A percentile compares a stretch with the other conserved stretches of the same genome.
Conservation (phyloP, 2,888 invertebrate genomes). For the Hymenopus coronatus region DNA sequence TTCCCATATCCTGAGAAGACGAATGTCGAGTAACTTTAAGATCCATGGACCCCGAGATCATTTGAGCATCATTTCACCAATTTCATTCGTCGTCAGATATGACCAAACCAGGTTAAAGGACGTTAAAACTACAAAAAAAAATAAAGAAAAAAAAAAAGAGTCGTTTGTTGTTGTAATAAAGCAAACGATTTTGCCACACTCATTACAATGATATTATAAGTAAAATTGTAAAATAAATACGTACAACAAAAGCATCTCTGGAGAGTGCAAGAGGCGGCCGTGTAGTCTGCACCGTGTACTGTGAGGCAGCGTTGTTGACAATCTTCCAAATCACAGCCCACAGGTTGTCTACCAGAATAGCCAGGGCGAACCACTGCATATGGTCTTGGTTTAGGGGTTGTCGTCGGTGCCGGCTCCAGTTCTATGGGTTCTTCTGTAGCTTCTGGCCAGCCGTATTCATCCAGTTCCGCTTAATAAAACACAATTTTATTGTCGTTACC, state of each 20-base stretch:
- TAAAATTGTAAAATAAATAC: background rate
- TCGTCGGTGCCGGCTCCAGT: background rate
- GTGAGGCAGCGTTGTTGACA: background rate
- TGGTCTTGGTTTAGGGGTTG: background rate
- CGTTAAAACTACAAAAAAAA: too few relatives aligned
- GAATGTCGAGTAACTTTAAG: too few relatives aligned
- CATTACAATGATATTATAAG: too few relatives aligned
- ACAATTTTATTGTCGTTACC: too few relatives aligned
- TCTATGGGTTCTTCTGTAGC: background rate
- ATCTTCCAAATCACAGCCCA: background rate
- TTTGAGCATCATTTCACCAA: too few relatives aligned
- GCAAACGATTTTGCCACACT: too few relatives aligned
- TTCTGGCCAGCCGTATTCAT: background rate
- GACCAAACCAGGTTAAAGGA: too few relatives aligned
- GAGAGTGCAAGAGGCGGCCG: background rate
- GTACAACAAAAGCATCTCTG: background rate
- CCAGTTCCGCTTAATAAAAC: background rate
- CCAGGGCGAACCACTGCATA: background rate
- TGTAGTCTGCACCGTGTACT: background rate
- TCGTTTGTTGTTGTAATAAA: too few relatives aligned
- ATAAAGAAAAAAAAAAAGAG: too few relatives aligned
- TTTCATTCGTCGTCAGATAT: too few relatives aligned
- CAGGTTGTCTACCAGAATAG: background rate
- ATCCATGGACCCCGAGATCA: too few relatives aligned
- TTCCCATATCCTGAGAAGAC: too few relatives aligned